These are phyloP conservation scores for Lethocerus indicus DNA, from an alignment of 1,140 invertebrate species.

Conservation along the genomic window DNA sequence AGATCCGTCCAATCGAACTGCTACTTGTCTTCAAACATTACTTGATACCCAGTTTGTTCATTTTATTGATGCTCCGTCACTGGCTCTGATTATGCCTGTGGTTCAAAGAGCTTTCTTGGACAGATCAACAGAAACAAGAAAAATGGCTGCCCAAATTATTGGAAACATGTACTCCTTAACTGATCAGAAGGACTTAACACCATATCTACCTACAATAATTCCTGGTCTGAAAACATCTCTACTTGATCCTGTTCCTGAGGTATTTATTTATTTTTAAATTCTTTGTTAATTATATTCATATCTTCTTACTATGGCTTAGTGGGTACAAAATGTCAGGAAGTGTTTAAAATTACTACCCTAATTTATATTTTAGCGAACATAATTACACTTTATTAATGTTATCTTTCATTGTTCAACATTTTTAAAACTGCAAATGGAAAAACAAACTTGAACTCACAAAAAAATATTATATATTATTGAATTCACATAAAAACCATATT, in stretches of 20 bases:
- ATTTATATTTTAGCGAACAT: too few species aligned
- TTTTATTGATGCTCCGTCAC: conserved; percentile 95
- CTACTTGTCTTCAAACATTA: conserved; percentile 75
- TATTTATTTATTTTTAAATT: too few species aligned
- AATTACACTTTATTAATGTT: too few species aligned
- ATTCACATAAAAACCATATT: too few species aligned
- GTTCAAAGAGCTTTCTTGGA: conserved; percentile 94
- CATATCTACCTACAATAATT: conserved; percentile 92
- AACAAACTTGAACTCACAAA: too few species aligned
- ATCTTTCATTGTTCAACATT: too few species aligned
- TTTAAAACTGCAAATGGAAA: too few species aligned
- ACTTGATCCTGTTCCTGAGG: conserved; percentile 94
- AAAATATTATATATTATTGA: too few species aligned
- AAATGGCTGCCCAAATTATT: conserved; percentile 98
- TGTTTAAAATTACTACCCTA: too few species aligned
- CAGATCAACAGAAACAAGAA: conserved; percentile 89
- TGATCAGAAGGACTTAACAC: conserved; percentile 94
- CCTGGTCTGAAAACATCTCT: conserved; percentile 92
- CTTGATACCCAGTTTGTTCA: conserved; percentile 97
- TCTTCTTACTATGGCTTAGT: too few species aligned
- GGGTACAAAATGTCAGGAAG: too few species aligned
- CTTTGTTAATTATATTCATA: too few species aligned
- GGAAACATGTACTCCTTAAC: conserved; percentile 99
- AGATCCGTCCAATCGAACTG: conserved; percentile 93
- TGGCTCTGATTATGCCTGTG: conserved; percentile 98